phyloP scores from a whole-genome alignment of 2,113 vertebrate species.

The Fregetta grallaria region DNA sequence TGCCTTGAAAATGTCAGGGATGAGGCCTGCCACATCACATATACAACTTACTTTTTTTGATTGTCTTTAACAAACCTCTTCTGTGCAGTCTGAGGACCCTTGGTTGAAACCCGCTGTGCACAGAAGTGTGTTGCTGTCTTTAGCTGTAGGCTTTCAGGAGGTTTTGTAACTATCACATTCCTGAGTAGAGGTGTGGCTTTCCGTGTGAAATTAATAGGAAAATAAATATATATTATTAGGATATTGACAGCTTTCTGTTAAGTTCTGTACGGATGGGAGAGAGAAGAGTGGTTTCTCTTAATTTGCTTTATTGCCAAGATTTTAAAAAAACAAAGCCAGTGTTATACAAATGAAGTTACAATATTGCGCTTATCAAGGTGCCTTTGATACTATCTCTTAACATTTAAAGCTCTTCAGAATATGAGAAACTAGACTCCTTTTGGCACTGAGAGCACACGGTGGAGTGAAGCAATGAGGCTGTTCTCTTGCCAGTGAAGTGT shows the following conservation, averaged over 20 bases:
- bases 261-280: neutral
- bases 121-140: fast-evolving
- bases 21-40: too few relatives aligned
- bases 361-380: neutral
- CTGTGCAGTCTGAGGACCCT: neutral
- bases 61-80: neutral
- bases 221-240: too few relatives aligned
- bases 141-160: neutral
- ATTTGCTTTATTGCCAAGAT: neutral
- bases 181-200: neutral
- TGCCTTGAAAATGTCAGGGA: neutral
- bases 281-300: neutral
- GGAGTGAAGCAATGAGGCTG: neutral
- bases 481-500: neutral
- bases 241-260: neutral
- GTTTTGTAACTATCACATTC: neutral
- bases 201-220: neutral
- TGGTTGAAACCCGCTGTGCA: neutral
- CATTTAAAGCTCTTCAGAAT: neutral
- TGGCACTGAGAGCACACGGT: neutral
- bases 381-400: neutral
- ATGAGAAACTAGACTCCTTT: neutral
- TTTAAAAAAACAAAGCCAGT: neutral
- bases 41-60: neutral
- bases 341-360: neutral